Percentiles rank a stretch among this genome's conserved stretches.
These are phyloP conservation scores for Cotesia typhae DNA, from an alignment of 1,140 invertebrate species.

Conservation along the genomic window DNA sequence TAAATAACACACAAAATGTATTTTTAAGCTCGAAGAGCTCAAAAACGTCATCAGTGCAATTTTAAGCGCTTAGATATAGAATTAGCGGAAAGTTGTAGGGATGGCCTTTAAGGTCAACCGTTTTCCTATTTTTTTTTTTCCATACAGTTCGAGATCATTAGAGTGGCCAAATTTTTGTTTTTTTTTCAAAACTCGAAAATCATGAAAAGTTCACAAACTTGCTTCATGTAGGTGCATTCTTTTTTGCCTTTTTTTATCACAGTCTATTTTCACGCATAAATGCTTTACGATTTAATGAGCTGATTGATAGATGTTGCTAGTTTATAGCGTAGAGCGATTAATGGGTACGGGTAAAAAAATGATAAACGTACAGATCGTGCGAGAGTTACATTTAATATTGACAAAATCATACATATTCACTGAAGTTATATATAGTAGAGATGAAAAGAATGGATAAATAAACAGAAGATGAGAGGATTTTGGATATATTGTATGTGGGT, in stretches of 20 bases:
- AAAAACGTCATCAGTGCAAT: too few relatives aligned
- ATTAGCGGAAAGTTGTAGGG: too few relatives aligned
- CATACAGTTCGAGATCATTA: too few relatives aligned
- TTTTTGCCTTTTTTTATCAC: neutral
- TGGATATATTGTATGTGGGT: slow-evolving; percentile 15
- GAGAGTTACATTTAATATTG: slow-evolving; percentile 62
- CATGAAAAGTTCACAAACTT: too few relatives aligned
- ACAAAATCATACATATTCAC: slow-evolving; percentile 50
- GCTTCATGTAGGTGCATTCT: neutral
- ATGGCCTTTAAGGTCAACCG: too few relatives aligned
- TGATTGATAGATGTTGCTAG: slow-evolving; percentile 63
- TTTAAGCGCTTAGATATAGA: too few relatives aligned
- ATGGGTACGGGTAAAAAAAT: slow-evolving; percentile 41
- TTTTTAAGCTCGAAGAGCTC: too few relatives aligned
- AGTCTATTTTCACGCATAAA: neutral
- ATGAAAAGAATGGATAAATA: slow-evolving; percentile 34
- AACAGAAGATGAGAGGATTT: slow-evolving; percentile 29
- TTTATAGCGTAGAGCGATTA: slow-evolving; percentile 55
- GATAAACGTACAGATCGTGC: slow-evolving; percentile 16
- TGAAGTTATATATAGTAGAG: slow-evolving; percentile 22
- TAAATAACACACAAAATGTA: too few relatives aligned
- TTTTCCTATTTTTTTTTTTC: too few relatives aligned
- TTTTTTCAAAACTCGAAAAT: too few relatives aligned
- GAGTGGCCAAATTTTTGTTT: too few relatives aligned
- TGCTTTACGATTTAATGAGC: slow-evolving; percentile 19